These are phyloP conservation scores for Bruchidius siliquastri DNA, from an alignment of 2,888 invertebrate genomes.

Conservation along the genomic window DNA sequence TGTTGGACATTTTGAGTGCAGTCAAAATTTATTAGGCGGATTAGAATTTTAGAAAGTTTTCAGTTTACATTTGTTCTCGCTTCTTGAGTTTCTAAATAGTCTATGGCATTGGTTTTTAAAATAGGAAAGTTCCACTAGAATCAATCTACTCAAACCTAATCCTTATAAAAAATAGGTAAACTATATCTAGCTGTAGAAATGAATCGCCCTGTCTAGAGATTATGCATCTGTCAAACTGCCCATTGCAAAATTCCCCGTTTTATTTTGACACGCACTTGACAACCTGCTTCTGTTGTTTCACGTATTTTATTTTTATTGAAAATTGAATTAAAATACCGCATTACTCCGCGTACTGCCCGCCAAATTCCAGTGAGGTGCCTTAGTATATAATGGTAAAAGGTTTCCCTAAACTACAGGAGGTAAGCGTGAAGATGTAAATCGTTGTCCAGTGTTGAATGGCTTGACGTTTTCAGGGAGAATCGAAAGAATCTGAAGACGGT, in stretches of 20 bases:
- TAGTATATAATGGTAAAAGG: slow-evolving; percentile 40
- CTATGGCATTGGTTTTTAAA: no score
- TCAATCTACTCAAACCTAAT: no score
- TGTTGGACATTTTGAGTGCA: no score
- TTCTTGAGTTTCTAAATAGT: no score
- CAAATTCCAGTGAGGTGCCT: slow-evolving; percentile 16
- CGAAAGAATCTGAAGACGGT: slow-evolving; percentile 33
- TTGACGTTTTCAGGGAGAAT: slow-evolving; percentile 32
- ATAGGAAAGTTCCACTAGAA: no score
- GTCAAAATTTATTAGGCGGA: no score
- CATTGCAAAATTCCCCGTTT: neutral
- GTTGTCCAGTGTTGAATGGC: slow-evolving; percentile 5
- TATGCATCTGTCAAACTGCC: neutral
- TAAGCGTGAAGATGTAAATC: slow-evolving; percentile 15
- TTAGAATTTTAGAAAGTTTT: no score
- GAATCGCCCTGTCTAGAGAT: neutral
- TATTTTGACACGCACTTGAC: slow-evolving; percentile 22
- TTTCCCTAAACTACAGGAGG: slow-evolving; percentile 32
- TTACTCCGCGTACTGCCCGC: slow-evolving; percentile 2
- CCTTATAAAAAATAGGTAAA: no score
- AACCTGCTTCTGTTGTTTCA: slow-evolving; percentile 37
- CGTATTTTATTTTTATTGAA: slow-evolving; percentile 30
- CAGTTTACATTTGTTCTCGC: no score
- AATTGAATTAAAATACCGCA: slow-evolving; percentile 18
- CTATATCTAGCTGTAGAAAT: no score